Base-by-base conservation (phyloP, 1,140 invertebrate species). In the Branchinecta lindahli region DNA sequence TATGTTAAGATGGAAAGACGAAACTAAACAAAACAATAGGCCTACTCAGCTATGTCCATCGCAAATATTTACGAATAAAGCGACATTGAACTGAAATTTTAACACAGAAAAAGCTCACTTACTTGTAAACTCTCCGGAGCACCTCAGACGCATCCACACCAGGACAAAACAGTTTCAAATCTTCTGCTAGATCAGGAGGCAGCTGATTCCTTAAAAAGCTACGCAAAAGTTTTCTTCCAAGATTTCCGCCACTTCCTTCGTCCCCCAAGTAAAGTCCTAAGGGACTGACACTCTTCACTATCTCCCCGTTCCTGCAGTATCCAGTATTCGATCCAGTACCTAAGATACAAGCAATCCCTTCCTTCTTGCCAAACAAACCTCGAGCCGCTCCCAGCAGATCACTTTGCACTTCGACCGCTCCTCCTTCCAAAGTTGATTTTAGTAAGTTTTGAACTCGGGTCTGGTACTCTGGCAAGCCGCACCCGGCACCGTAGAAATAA, bases 241-340 rank as follows among this genome's bases (percentile, higher is more conserved):
- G 52, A 20, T 61, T 61, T 61, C 52, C 52, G 12, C 52, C 52
- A 61, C 52, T 61, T 61, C 52, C 52, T 61, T 61, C 52, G 52
- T 61, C 52, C 52, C 52, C 52, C 12, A 61, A 20, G 18, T 15
- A 61, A 61, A 61, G 12, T 61, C 52, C 52, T 61, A 61, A 61
- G 18, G 52, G 52, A 61, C 4, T 12, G 18, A 61, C 18, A 61
- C 52, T 61, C 18, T 61, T 20, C 52, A 15, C 12, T 15, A 61
- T 61, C 18, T 61, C 18, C 18, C 52, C 52, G 12, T 61, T 20
- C 12, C 52, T 12, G 52, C 12, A 61, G 18, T 61, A 20, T 15
- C 52, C 12, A 20, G 52, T 15, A 20, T 61, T 61, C 12, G 52
- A 61, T 61, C 52, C 52, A 61, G 52, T 61, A 61, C 52, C 52